Evolutionary conservation across 1,140 invertebrate genomes (phyloP), one percentile per base, ranked within the genome.

Genomic region (Pseudomyrmex gracilis): DNA sequence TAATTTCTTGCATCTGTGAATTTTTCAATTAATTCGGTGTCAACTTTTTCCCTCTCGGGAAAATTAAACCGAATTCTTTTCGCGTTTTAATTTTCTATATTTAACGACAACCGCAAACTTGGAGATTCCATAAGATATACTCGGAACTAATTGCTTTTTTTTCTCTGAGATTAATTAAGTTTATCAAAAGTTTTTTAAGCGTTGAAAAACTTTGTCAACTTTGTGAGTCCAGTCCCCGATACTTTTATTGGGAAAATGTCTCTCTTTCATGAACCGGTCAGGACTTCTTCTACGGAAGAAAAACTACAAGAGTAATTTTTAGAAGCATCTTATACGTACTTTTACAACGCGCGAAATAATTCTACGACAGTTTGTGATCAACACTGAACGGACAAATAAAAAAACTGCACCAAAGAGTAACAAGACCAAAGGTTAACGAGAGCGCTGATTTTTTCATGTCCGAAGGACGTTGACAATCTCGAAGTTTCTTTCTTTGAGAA

Each of bases 121-220:
- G 58, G 49, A 80, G 66, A 80, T 80, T 49, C 76, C 55, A 70
- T 58, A 80, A 70, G 58, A 53, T 58, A 49, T 49, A 70, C 76
- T 55, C 20, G 66, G 51, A 67, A 47, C 64, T 70, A 80, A 80
- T 80, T 70, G 53, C 76, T 70, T 70, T 66, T 70, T 66, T 49
- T 58, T 70, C 76, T 70, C 76, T 70, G 64, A 70, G 57, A 78
- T 78, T 78, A 78, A 80, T 80, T 80, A 80, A 61, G 66, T 70
- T 70, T 58, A 22, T 24, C 66, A 77, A 17, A 80, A 80, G 66
- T 80, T 60, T 49, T 45, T 71, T n/a, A 34, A 43, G 61, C 47
- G n/a, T 24, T 77, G 64, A 57, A 57, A 34, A 57, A 80, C 66
- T 58, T 80, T 3, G 22, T 53, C n/a, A 71, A 80, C 66, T 71